Base-by-base conservation (phyloP, 2,113 vertebrate genomes). In the Bolborhynchus lineola region DNA sequence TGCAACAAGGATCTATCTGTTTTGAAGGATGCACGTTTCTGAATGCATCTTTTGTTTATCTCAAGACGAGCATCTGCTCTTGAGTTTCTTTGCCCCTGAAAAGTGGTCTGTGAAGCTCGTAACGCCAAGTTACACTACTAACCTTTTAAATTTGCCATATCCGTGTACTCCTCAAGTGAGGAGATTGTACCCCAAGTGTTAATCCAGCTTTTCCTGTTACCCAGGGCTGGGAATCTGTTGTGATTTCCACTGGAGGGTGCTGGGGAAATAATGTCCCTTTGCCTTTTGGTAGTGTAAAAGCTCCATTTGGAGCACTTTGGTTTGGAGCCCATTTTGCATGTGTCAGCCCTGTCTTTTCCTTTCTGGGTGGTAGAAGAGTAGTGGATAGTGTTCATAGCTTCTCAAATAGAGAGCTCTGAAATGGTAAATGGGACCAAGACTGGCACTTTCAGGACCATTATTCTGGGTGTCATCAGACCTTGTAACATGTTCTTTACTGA, bases 291-390 rank as follows among this genome's bases (percentile, higher is more conserved):
- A 28, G 20, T 16, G 11, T 35, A 21, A 24, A 49, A 91, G 46
- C 50, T 80, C 28, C 9, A 0, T 46, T 67, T 68, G 0, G 1
- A 17, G 57, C 52, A 6, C 46, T 65, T 44, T 7, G 24, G 33
- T 35, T 31, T 47, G 29, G 50, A 65, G 35, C 55, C 46, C 0
- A 1, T 64, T 59, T 49, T 6, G 0, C 11, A 3, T 2, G 31
- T 29, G 11, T 55, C 41, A 60, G 17, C 29, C 47, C 59, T 37
- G 17, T 8, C 42, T 55, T 55, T 24, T 21, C 5, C 21, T 82
- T 69, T 64, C 26, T 14, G 26, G 39, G 14, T 50, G 33, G 47
- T 18, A 33, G 50, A n/a, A 46, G 52, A 57, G 50, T 6, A 6
- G 50, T 47, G 37, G 26, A 8, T 17, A 13, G 26, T 10, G 7